Base-by-base conservation (phyloP, 2,113 vertebrate species). In the Passer domesticus region DNA sequence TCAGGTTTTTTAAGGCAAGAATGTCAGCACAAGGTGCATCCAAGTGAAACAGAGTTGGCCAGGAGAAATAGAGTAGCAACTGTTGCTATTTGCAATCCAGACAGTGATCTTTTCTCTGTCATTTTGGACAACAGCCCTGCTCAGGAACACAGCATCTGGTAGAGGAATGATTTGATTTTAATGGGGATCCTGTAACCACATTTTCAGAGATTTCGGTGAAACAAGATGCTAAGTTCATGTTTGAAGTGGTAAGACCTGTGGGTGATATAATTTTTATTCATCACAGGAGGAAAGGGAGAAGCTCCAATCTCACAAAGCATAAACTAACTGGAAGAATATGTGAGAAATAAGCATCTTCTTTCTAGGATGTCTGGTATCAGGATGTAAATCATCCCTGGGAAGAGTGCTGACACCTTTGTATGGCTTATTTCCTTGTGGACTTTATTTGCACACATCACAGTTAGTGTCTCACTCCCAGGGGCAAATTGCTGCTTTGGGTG, bases 1-100 rank as follows among this genome's bases (percentile, higher is more conserved):
- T 98, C 96, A 95, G 94, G 87, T 76, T 97, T 95, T 82, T 49
- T 47, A 96, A 90, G 89, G 92, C 92, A 97, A 81, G 96, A 96
- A 94, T 89, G 77, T 90, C 81, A 94, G 82, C 88, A 92, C 67
- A 75, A 91, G 95, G 80, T 96, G 90, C 83, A 95, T 89, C 93
- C 92, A 87, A 95, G 84, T 94, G 92, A 93, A 81, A 90, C 22
- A 63, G 97, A 97, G 87, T 97, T 90, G 75, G 80, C 94, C 63
- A 23, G 14, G 46, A 89, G 90, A 84, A 94, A 78, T 43, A 44
- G 91, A 92, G 46, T 87, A 97, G 98, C 97, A 98, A 97, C 98
- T 95, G 98, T 98, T 98, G 98, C 98, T 98, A 69, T 98, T 98
- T 98, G 95, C 92, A 87, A 47, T 73, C 58, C 21, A 72, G 78